Evolutionary conservation across 64 coral and sea anemone genomes (phyloP), one percentile per base, ranked within the genome.

Genomic region (Exaiptasia diaphana): DNA sequence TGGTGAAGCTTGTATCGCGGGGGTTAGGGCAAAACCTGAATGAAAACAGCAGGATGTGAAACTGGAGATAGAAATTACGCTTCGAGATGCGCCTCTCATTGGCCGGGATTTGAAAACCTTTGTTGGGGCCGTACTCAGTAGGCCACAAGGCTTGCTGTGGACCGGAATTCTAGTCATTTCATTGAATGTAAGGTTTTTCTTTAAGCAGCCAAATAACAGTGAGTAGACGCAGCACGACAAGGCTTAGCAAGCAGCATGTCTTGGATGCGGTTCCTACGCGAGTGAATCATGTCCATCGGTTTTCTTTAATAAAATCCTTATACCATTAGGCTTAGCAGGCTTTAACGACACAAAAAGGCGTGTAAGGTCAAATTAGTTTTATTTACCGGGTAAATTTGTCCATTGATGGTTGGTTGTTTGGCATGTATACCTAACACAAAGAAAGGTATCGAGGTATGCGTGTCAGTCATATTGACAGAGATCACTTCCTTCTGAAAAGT

Each of bases 121-220:
- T 65, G 61, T 65, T 65, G 61, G 61, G 38, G 32, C 32, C 1
- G 22, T 28, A 3, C 61, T 18, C 61, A 65, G 61, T 65, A 37
- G 61, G 61, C 32, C 32, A 65, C 14, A 65, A 1, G 61, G 6
- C 61, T 32, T 37, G 61, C 61, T 65, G 61, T 10, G 61, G 0
- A 65, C 61, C 61, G 61, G 61, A 65, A 65, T 65, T 35, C 61
- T 24, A 65, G 8, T 65, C 61, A 65, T 65, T 65, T 35, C 22
- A 35, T 65, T 35, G 30, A 35, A 18, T 65, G 61, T n/a, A n/a
- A n/a, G n/a, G 38, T 65, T 65, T 38, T 64, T 46, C 15, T 65
- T 65, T 65, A 18, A 65, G 61, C n/a, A 65, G 32, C 38, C 13
- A 65, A 65, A 65, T 65, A 65, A 65, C 61, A 35, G 61, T 65